Evolutionary conservation across 2,888 invertebrate genomes (phyloP).

Genomic region (Cryptocheilus praepositus): DNA sequence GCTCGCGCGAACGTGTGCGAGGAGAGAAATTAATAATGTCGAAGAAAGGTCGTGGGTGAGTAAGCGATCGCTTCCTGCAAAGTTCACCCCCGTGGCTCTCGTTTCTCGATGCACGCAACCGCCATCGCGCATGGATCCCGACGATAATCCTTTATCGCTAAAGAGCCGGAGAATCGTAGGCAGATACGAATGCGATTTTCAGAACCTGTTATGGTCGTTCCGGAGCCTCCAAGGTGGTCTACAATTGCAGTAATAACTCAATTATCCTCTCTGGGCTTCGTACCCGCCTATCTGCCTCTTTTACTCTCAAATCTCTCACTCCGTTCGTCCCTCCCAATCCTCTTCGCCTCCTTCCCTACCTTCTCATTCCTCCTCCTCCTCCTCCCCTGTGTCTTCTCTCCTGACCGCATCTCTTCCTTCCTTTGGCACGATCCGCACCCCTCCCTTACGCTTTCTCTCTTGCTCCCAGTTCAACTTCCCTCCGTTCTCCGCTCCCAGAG

Average conservation of each 20-base stretch:
- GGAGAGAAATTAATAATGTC: slow-evolving; percentile 14
- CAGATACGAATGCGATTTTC: slow-evolving; percentile 70
- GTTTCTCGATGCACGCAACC: slow-evolving; percentile 41
- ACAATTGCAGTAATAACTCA: slow-evolving; percentile 76
- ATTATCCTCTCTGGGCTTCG: slow-evolving; percentile 73
- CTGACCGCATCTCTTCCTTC: slow-evolving; percentile 7
- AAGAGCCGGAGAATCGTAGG: slow-evolving; percentile 68
- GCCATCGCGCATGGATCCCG: slow-evolving; percentile 25
- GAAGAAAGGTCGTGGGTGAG: slow-evolving; percentile 11
- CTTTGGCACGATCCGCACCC: slow-evolving; percentile 5
- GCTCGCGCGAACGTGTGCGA: slow-evolving; percentile 9
- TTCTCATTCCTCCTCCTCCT: slow-evolving; percentile 14
- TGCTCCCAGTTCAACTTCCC: slow-evolving; percentile 29
- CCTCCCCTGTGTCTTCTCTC: slow-evolving; percentile 15
- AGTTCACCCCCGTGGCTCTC: slow-evolving; percentile 19
- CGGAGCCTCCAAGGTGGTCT: slow-evolving; percentile 74
- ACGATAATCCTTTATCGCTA: slow-evolving; percentile 63
- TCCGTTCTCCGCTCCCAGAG: slow-evolving; percentile 27
- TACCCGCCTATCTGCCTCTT: slow-evolving; percentile 74
- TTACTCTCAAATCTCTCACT: slow-evolving; percentile 74
- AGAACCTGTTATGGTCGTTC: slow-evolving; percentile 73
- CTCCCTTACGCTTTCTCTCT: slow-evolving; percentile 3
- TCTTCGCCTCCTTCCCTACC: slow-evolving; percentile 32
- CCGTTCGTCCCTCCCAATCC: slow-evolving; percentile 52
- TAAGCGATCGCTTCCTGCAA: neutral